A percentile compares a stretch with the other conserved stretches of the same genome.
Evolutionary conservation across 1,140 invertebrate species (phyloP).

Genomic region (Drosophila leontia): DNA sequence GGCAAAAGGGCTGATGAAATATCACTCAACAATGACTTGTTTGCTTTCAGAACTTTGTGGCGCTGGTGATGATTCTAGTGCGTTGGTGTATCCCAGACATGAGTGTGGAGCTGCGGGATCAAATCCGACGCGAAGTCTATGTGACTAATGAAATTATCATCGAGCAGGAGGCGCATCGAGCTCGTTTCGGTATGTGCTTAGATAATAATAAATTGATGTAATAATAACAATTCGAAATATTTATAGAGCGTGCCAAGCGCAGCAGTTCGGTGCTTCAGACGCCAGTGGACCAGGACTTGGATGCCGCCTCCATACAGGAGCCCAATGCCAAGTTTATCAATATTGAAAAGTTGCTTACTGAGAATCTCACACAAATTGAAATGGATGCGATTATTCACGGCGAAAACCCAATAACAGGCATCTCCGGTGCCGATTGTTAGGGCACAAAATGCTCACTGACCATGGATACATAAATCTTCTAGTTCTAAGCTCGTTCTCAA

Average conservation of each 20-base stretch:
- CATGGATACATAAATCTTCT: slow-evolving; percentile 1
- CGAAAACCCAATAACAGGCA: slow-evolving; percentile 67
- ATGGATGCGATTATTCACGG: slow-evolving; percentile 79
- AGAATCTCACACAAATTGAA: slow-evolving; percentile 73
- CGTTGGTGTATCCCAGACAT: slow-evolving; percentile 95
- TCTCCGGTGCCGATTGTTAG: slow-evolving; percentile 65
- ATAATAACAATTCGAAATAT: not conserved
- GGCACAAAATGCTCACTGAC: slow-evolving; percentile 47
- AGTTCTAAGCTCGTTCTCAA: slow-evolving; percentile 31
- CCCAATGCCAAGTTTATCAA: slow-evolving; percentile 73
- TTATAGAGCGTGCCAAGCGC: slow-evolving; percentile 67
- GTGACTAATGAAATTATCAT: slow-evolving; percentile 96
- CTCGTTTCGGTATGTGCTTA: slow-evolving; percentile 79
- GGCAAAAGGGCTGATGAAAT: slow-evolving; percentile 47
- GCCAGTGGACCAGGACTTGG: slow-evolving; percentile 49
- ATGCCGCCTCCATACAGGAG: slow-evolving; percentile 67
- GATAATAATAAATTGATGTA: too few relatives aligned
- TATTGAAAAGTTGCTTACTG: slow-evolving; percentile 71
- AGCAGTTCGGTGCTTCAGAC: slow-evolving; percentile 48
- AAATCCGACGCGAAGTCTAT: slow-evolving; percentile 93
- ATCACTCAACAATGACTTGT: slow-evolving; percentile 17
- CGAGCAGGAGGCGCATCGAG: slow-evolving; percentile 89
- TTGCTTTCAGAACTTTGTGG: slow-evolving; percentile 91
- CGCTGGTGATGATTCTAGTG: slow-evolving; percentile 92
- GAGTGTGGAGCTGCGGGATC: slow-evolving; percentile 90